phyloP scores from a whole-genome alignment of 1,140 invertebrate genomes.

The Drosophila biarmipes region DNA sequence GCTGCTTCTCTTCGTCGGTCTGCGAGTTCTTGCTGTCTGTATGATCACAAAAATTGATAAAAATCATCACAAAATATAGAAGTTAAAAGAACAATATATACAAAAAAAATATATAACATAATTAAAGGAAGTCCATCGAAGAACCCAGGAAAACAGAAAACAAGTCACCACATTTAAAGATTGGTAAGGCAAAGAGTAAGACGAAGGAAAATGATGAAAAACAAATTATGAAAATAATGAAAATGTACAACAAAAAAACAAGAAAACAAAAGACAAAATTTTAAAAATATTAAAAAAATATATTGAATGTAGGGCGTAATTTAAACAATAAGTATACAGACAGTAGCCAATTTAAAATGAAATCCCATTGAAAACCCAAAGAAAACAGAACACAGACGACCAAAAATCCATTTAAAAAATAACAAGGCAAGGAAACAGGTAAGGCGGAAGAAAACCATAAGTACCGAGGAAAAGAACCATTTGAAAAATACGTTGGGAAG shows the following conservation, averaged over 20 bases:
- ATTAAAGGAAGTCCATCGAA: neutral
- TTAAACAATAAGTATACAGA: neutral
- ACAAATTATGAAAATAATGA: too few relatives aligned
- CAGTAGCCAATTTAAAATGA: too few relatives aligned
- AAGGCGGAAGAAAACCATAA: too few relatives aligned
- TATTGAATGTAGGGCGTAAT: neutral
- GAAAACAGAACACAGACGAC: too few relatives aligned
- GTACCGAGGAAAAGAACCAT: neutral
- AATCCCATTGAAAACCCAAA: too few relatives aligned
- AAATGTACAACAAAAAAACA: neutral
- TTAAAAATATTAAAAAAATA: neutral
- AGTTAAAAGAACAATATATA: neutral
- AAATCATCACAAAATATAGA: neutral
- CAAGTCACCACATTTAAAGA: too few relatives aligned
- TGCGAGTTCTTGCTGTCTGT: slow-evolving; percentile 84
- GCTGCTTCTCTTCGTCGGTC: slow-evolving; percentile 84
- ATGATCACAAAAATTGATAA: slow-evolving; percentile 4
- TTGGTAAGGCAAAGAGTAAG: too few relatives aligned
- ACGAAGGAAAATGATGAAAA: too few relatives aligned
- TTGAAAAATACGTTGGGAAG: neutral
- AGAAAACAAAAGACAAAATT: neutral
- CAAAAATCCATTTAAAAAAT: too few relatives aligned
- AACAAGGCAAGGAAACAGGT: too few relatives aligned
- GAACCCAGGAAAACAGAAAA: neutral
- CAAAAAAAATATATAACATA: neutral